These are phyloP conservation scores for Thomomys bottae DNA, from an alignment of 2,113 vertebrate genomes.

Conservation along the genomic window DNA sequence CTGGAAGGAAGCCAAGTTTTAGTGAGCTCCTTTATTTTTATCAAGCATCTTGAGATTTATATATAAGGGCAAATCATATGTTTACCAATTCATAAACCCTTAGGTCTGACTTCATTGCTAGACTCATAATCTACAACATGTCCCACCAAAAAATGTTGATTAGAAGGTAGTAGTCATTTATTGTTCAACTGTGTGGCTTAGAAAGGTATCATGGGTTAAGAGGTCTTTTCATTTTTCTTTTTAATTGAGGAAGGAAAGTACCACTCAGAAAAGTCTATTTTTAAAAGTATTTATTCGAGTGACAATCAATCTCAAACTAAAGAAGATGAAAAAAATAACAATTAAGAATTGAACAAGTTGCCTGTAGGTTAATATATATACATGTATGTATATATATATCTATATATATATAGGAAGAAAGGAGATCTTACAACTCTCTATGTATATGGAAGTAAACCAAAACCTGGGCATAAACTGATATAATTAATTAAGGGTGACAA, in stretches of 20 bases:
- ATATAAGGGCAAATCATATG: constrained; percentile 5
- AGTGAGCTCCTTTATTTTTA: background rate
- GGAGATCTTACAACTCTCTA: background rate
- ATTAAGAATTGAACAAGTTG: constrained; percentile 37
- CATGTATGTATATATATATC: too few species aligned
- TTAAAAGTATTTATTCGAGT: constrained; percentile 61
- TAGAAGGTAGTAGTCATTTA: background rate
- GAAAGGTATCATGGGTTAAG: background rate
- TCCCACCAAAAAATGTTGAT: constrained; percentile 1
- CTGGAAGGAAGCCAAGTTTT: constrained; percentile 18
- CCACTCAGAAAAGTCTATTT: constrained; percentile 51
- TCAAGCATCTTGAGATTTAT: background rate
- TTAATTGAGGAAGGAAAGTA: constrained; percentile 58
- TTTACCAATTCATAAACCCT: background rate
- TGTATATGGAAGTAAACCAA: background rate
- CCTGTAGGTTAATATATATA: background rate
- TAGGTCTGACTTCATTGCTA: background rate
- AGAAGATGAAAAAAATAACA: constrained; percentile 41
- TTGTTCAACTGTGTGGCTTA: background rate
- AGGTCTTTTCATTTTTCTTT: constrained; percentile 21
- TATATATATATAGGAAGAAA: constrained; percentile 35
- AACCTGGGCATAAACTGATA: background rate
- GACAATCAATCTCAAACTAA: constrained; percentile 59
- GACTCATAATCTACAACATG: background rate
- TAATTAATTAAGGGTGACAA: background rate